Base-by-base conservation (phyloP, 2,113 vertebrate species). In the Ancistrus triradiatus region DNA sequence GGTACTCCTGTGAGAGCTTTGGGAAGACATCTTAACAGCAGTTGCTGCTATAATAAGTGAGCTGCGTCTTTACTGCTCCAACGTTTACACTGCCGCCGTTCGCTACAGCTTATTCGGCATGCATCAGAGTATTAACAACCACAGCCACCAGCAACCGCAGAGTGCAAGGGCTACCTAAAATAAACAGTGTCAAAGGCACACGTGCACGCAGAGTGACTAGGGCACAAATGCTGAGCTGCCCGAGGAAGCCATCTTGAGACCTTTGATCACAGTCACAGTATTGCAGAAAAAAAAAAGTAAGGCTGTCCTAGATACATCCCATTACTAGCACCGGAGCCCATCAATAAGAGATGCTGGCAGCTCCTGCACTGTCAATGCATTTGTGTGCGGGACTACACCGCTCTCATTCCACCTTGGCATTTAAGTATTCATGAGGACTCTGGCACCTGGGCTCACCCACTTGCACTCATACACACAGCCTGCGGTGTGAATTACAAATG, bases 261-360 rank as follows among this genome's bases (percentile, higher is more conserved):
- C 51, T 63, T 65, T 63, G 63, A 68, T 72, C 63, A 68, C 58
- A 69, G 67, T 56, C 67, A 61, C 25, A 51, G 59, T 51, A 22
- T 24, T 49, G 60, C 44, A 53, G 27, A 2, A 7, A 40, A 59
- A 66, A 61, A 47, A 42, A 57, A 51, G 17, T 37, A 47, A 68
- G 52, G 73, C 72, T 85, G 83, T 73, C 83, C 80, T 78, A 85
- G 74, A 83, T 85, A 80, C 81, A 87, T 88, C 73, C 79, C 69
- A 84, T 86, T 84, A 87, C 83, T 78, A 74, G 81, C 81, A 77
- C 72, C 63, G 69, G 47, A 69, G 61, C 66, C 79, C 80, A 86
- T 86, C 79, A 87, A 86, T 86, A 87, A 84, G 73, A 75, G 77
- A 88, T 83, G 78, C 65, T 72, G 72, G 77, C 70, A 76, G 74